These are phyloP conservation scores for Cyprinodon brontotheroides DNA, from an alignment of 2,113 vertebrate genomes.

Conservation along the genomic window DNA sequence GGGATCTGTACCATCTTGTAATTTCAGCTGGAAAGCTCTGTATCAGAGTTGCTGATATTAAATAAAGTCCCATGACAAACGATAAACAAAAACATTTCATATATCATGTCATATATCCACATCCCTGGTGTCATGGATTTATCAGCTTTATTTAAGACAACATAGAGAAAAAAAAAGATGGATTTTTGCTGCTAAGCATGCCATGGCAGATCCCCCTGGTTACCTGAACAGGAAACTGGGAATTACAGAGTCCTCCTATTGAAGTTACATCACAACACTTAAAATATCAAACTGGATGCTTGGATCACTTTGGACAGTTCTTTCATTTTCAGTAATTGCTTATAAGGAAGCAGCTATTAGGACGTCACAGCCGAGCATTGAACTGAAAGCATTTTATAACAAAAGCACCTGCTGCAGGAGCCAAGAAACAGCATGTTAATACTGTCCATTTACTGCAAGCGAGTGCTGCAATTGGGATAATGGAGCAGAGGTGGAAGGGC, in stretches of 20 bases:
- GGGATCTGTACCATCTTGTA: conserved; percentile 9
- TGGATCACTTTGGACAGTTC: conserved; percentile 32
- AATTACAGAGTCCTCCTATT: conserved; percentile 34
- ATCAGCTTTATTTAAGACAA: conserved; percentile 34
- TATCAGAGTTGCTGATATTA: conserved; percentile 42
- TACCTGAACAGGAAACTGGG: conserved; percentile 41
- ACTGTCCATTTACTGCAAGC: conserved; percentile 57
- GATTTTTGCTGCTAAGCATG: conserved; percentile 54
- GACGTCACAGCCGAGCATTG: conserved; percentile 40
- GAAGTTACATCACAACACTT: conserved; percentile 30
- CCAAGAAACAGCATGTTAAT: conserved; percentile 55
- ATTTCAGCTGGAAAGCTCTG: conserved; percentile 21
- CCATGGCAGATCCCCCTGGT: conserved; percentile 23
- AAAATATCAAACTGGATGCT: conserved; percentile 31
- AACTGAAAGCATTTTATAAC: conserved; percentile 54
- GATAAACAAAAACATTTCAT: conserved; percentile 49
- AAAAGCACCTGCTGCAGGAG: conserved; percentile 60
- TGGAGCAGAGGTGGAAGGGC: conserved; percentile 46
- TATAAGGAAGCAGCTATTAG: conserved; percentile 50
- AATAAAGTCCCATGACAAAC: conserved; percentile 33
- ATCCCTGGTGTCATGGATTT: conserved; percentile 36
- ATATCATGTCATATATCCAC: conserved; percentile 39
- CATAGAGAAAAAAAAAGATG: conserved; percentile 38
- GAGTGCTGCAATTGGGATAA: conserved; percentile 67
- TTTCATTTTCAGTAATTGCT: conserved; percentile 62